phyloP scores from a whole-genome alignment of 2,113 vertebrate species.

The Anguilla rostrata region DNA sequence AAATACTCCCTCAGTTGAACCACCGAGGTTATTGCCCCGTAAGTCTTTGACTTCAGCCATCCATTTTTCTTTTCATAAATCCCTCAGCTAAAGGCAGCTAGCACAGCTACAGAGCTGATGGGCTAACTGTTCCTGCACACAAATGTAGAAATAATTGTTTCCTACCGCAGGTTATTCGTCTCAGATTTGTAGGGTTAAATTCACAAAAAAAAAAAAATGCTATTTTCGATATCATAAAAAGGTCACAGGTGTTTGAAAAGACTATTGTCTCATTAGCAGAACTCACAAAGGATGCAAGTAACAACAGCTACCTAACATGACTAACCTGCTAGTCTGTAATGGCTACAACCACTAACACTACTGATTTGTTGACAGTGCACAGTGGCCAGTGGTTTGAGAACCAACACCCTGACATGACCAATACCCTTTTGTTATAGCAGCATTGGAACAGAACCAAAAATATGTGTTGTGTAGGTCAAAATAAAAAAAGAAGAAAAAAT shows the following conservation, averaged over 20 bases:
- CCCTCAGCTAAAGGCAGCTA: background rate
- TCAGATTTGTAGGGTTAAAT: background rate
- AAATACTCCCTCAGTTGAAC: background rate
- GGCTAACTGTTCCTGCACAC: background rate
- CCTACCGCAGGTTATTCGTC: background rate
- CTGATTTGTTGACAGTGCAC: too few relatives aligned
- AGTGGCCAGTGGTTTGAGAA: too few relatives aligned
- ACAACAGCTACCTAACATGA: background rate
- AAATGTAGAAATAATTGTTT: background rate
- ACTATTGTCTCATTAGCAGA: background rate
- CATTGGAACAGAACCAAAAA: too few relatives aligned
- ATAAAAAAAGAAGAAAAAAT: too few relatives aligned
- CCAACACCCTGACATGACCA: too few relatives aligned
- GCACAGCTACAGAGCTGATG: background rate
- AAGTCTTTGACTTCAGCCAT: conserved; percentile 7
- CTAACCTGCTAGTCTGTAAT: too few relatives aligned
- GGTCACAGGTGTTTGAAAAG: background rate
- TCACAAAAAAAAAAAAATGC: background rate
- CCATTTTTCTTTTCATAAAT: background rate
- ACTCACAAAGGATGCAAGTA: background rate
- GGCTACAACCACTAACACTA: too few relatives aligned
- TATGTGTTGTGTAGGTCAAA: too few relatives aligned
- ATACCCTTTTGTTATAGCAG: too few relatives aligned
- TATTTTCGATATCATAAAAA: background rate
- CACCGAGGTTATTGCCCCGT: background rate